Base-by-base conservation (phyloP, 2,797 vertebrate species). In the Myioborus melanocephalus region DNA sequence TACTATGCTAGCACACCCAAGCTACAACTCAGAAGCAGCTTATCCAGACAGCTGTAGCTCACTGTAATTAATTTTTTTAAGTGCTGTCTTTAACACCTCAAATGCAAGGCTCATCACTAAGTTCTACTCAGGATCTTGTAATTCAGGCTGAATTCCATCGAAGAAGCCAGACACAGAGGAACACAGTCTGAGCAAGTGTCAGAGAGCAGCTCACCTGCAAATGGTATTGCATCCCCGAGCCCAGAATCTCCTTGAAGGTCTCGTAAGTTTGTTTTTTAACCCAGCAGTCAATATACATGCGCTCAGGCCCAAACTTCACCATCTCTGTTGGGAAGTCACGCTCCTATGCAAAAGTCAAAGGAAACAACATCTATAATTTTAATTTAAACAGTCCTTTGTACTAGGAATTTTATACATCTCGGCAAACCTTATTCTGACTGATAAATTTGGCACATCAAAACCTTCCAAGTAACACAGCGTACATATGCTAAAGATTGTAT, bases 201-300 rank as follows among this genome's bases (percentile, higher is more conserved):
- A 82, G 72, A 59, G 17, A 88, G 53, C 37, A 63, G 43, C 95
- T 97, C 96, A 99, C 99, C 98, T 99, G 99, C 65, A 99, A 98
- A 94, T 99, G 99, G 96, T 99, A 99, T 41, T 99, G 99, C 98
- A 99, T 99, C 20, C 99, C 99, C 0, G 99, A 99, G 37, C 99
- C 99, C 77, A 99, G 98, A 53, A 99, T 97, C 96, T 99, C 99
- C 90, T 99, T 98, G 97, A 99, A 99, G 9, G 98, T 98, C n/a
- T 99, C 98, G 0, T 99, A 99, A 0, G 98, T 99, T 86, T 99
- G 98, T 92, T 99, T 99, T 94, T 98, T 98, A 88, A 99, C 98
- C 99, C 99, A 99, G 97, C 98, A 99, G 96, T 99, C 99, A 66
- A 99, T 99, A 89, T 98, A 98, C 99, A 99, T 99, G 70, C 99